These are phyloP conservation scores for Drosophila teissieri DNA, from an alignment of 1,140 invertebrate species.

Conservation along the genomic window DNA sequence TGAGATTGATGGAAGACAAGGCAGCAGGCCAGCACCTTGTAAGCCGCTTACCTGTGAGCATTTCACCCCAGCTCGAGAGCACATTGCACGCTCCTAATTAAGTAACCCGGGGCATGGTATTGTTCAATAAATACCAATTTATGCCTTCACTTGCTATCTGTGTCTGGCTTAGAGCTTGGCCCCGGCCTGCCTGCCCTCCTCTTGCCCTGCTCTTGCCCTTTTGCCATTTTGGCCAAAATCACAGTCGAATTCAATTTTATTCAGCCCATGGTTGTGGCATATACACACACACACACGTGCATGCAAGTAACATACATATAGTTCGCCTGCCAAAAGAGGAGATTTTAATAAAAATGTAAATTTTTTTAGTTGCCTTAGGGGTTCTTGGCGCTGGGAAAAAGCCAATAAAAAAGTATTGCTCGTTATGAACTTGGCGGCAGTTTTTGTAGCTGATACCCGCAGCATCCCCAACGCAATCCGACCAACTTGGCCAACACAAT, in stretches of 20 bases:
- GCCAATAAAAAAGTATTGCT: conserved; percentile 79
- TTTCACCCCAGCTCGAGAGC: conserved; percentile 4
- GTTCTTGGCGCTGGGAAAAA: conserved; percentile 62
- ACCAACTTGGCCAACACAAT: conserved; percentile 12
- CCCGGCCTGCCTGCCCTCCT: neutral
- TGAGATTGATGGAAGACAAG: conserved; percentile 30
- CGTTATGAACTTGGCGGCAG: conserved; percentile 74
- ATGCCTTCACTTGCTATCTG: conserved; percentile 36
- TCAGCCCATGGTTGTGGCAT: conserved; percentile 5
- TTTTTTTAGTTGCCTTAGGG: conserved; percentile 69
- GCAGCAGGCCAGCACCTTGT: conserved; percentile 4
- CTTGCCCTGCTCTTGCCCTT: neutral
- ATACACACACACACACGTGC: neutral
- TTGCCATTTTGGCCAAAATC: conserved; percentile 49
- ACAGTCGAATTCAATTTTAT: conserved; percentile 63
- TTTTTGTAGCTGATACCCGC: conserved; percentile 39
- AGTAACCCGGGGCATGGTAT: conserved; percentile 36
- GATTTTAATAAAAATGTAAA: conserved; percentile 82
- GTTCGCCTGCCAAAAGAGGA: conserved; percentile 50
- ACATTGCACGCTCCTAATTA: conserved; percentile 37
- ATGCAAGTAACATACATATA: neutral
- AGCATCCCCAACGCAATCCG: conserved; percentile 11
- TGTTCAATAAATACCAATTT: conserved; percentile 59
- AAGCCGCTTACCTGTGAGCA: conserved; percentile 34
- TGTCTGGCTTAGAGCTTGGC: conserved; percentile 22